Conservation (phyloP, 2,888 invertebrate genomes). For the Macrostomum cliftonense region DNA sequence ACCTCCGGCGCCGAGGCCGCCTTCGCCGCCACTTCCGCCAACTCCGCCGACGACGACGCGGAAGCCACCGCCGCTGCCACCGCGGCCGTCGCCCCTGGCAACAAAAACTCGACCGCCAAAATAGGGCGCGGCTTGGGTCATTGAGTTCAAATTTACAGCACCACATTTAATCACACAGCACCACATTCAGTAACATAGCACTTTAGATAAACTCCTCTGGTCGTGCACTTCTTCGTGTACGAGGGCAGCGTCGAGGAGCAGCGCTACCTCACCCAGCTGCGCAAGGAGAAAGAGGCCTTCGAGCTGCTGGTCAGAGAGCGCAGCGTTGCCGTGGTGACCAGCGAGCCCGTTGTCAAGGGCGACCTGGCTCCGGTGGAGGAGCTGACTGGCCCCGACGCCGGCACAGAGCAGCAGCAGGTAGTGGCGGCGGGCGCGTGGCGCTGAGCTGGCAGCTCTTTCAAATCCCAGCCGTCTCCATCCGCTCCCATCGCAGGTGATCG, state of each 20-base stretch:
- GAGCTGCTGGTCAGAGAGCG: constrained; percentile 64
- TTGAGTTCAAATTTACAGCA: no score
- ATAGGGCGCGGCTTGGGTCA: no score
- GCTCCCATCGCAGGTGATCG: constrained; percentile 45
- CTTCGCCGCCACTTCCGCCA: no score
- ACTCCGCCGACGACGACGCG: no score
- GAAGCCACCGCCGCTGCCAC: no score
- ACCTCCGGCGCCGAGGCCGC: no score
- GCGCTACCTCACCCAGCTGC: constrained; percentile 67
- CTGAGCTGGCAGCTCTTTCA: background rate
- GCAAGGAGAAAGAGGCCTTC: constrained; percentile 77
- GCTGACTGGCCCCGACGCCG: background rate
- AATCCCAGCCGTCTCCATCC: constrained; percentile 16
- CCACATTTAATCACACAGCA: no score
- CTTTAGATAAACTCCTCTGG: constrained; percentile 24
- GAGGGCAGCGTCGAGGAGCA: constrained; percentile 88
- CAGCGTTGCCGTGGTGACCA: background rate
- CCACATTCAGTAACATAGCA: no score
- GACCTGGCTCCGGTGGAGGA: no score
- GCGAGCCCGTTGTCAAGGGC: no score
- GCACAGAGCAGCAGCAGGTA: constrained; percentile 1
- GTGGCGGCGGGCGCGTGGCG: background rate
- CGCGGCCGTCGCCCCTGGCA: no score
- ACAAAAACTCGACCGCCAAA: no score
- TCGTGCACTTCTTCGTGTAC: constrained; percentile 73